phyloP scores from a whole-genome alignment of 1,140 invertebrate genomes.

The Zophobas morio region DNA sequence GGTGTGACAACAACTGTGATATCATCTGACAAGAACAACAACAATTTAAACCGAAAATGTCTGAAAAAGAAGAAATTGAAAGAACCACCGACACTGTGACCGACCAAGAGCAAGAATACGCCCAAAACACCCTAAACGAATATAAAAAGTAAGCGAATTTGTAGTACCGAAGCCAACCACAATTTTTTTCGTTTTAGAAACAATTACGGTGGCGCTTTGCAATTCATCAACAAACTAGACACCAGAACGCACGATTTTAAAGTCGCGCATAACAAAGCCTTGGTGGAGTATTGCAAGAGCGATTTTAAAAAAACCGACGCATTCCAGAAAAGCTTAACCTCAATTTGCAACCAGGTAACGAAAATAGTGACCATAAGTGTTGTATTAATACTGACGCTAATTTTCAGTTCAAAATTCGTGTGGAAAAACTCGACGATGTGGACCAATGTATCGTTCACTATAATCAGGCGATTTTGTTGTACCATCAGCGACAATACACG shows the following conservation, averaged over 20 bases:
- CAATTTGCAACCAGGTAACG: conserved; percentile 73
- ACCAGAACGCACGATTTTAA: conserved; percentile 76
- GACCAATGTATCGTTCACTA: conserved; percentile 82
- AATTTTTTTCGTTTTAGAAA: conserved; percentile 59
- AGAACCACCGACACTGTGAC: conserved; percentile 53
- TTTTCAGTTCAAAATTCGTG: conserved; percentile 68
- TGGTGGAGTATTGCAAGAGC: conserved; percentile 80
- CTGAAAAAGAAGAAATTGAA: conserved; percentile 54
- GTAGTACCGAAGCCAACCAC: not conserved
- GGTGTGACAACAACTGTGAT: no score
- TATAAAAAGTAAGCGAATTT: conserved; percentile 62
- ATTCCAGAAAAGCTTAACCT: conserved; percentile 78
- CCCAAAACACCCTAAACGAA: conserved; percentile 62
- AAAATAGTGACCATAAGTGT: conserved; percentile 47
- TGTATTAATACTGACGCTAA: conserved; percentile 14
- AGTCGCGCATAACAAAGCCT: conserved; percentile 80
- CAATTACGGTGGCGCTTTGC: conserved; percentile 73
- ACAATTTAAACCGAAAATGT: conserved; percentile 30
- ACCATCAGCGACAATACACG: conserved; percentile 84
- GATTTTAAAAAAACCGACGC: conserved; percentile 80
- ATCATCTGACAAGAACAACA: no score
- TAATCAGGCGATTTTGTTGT: conserved; percentile 88
- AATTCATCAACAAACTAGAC: conserved; percentile 75
- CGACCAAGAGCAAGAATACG: conserved; percentile 63
- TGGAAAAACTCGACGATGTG: conserved; percentile 77